phyloP scores from a whole-genome alignment of 1,140 invertebrate genomes.

The Philotrypesis tridentata region DNA sequence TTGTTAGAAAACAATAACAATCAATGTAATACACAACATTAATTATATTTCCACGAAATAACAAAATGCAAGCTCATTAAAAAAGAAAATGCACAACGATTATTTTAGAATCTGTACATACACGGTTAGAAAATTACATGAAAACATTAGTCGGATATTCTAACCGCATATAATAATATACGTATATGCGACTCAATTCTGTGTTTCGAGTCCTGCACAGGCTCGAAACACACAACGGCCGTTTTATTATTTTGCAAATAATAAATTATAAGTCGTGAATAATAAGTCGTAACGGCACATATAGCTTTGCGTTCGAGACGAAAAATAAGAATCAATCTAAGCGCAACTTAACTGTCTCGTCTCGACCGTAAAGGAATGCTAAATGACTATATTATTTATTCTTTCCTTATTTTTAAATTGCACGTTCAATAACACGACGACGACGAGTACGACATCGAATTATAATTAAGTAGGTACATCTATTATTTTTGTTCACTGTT shows the following conservation, averaged over 20 bases:
- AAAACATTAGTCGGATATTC: not conserved
- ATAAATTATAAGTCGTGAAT: not conserved
- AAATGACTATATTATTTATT: slow-evolving; percentile 11
- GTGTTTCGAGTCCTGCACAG: slow-evolving; percentile 53
- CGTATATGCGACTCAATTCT: slow-evolving; percentile 22
- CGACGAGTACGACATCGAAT: slow-evolving; percentile 65
- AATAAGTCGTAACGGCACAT: not conserved
- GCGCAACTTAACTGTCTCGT: not conserved
- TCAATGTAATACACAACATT: slow-evolving; percentile 16
- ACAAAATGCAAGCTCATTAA: slow-evolving; percentile 28
- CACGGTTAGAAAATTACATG: not conserved
- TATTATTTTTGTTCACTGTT: slow-evolving; percentile 33
- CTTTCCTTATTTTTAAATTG: slow-evolving; percentile 42
- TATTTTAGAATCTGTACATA: not conserved
- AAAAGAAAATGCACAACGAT: slow-evolving; percentile 31
- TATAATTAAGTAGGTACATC: slow-evolving; percentile 51
- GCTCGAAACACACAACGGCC: slow-evolving; percentile 45
- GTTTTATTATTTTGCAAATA: not conserved
- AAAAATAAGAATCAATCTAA: slow-evolving; percentile 11
- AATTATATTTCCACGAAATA: slow-evolving; percentile 23
- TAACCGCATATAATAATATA: not conserved
- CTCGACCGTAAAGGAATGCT: not conserved
- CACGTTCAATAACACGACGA: slow-evolving; percentile 54
- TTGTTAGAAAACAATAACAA: slow-evolving; percentile 33
- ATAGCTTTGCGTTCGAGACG: slow-evolving; percentile 17